Evolutionary conservation across 2,797 vertebrate genomes (phyloP), one percentile per base, ranked within the genome.

Genomic region (Enteromius argenteus): DNA sequence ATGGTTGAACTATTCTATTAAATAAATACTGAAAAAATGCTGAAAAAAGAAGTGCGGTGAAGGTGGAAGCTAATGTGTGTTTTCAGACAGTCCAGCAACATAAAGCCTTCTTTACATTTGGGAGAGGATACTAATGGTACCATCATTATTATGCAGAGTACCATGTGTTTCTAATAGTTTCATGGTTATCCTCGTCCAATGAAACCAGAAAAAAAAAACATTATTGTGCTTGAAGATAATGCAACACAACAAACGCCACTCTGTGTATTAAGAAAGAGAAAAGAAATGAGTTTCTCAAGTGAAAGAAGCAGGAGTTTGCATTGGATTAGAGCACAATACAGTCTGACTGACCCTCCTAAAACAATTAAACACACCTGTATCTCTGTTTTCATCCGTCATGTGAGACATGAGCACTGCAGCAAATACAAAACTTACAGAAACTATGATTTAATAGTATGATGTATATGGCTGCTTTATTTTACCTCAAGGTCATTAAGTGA

Each of bases 401-500:
- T 35, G 46, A 27, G 7, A 11, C 30, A 64, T 64, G 5, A 49
- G 42, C 11, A 21, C 27, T 17, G 30, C 49, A 71, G 23, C 10
- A 71, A 68, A 58, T 44, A 56, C 9, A 27, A 60, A n/a, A 15
- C 14, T 78, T 78, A 27, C 10, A 66, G 7, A 53, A 67, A 69
- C 37, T 72, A 32, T 35, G 11, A 72, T 72, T 60, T 14, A n/a
- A 46, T 15, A 62, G 46, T 17, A 64, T 72, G 19, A 67, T 39
- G 7, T 39, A 39, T 89, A 49, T 37, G 23, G 13, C 13, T 32
- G 60, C 23, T 64, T 21, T 9, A 32, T 46, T 74, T 84, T 95
- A 99, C 98, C 96, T 99, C 97, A 0, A 99, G 97, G 89, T 99
- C 96, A 81, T 99, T 98, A 67, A 99, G 95, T 1, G 98, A 99